Base-by-base conservation (phyloP, 37 sponge, comb jelly and placozoan species). In the Geodia barretti region DNA sequence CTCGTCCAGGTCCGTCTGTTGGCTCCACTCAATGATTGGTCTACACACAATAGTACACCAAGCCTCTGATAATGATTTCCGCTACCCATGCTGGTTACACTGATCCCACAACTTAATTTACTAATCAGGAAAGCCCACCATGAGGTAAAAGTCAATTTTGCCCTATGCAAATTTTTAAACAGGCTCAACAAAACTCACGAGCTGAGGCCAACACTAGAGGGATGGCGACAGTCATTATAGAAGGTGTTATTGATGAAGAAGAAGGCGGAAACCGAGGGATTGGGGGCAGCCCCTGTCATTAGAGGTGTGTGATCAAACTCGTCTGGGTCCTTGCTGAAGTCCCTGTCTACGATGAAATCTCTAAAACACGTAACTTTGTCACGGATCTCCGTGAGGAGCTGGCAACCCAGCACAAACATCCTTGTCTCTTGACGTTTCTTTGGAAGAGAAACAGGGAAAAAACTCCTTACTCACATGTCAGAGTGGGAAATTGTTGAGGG, bases 221-320 rank as follows among this genome's bases (percentile, higher is more conserved):
- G 74, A 66, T 86, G 61, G 25, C 88, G 67, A 77, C 60, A 79
- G 82, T 96, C 94, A 77, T 88, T 88, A 58, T 93, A 96, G 70
- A 96, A 96, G 8, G 84, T 84, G 54, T 88, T 83, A 41, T 88
- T 84, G 40, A 96, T 96, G 77, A 93, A 93, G 79, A 96, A 93
- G 73, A 87, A 93, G 1, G 86, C 92, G 0, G 94, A 93, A 14
- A 68, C 39, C 9, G 87, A 79, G 29, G 4, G 62, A 9, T 34
- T 54, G 24, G 70, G 69, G 38, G 74, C 58, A 20, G 4, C 39
- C 31, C 41, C 68, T 32, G 25, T 35, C 21, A 36, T 30, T 29
- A 78, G 24, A 1, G 65, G 17, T 19, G 29, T 20, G 36, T 62
- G 34, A 78, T 78, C 79, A 64, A 78, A 78, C 1, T 32, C 40